Base-by-base conservation (phyloP, 1,140 invertebrate genomes). In the Meloidogyne exigua region DNA sequence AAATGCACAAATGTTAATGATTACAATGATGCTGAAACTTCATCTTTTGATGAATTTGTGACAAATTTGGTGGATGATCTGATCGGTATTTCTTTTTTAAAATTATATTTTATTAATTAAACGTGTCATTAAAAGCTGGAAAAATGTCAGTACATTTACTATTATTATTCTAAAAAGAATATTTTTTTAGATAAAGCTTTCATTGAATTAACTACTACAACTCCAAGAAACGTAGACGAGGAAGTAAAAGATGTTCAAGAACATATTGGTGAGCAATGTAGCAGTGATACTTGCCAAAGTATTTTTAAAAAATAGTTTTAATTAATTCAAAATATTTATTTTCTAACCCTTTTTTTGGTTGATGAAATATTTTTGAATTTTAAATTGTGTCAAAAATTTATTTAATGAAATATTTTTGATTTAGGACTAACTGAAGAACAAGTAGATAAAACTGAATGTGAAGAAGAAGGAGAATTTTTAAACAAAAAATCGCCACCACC, bases 21-120 rank as follows among this genome's bases (percentile, higher is more conserved):
- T 9, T 9, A 64, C 10, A 36, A 13, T 23, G 28, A 65, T 7
- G 0, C 0, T n/a, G 57, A 13, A 32, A 63, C 63, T 10, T n/a
- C 26, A 63, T 57, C 23, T 65, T 28, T 73, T 13, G 25, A 13
- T 15, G 18, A 3, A 49, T 42, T 25, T 21, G 15, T 71, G 15
- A 62, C 36, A 9, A 44, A 9, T 44, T 71, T 42, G n/a, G 68
- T 71, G 68, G 68, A 71, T 44, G 36, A 44, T 28, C 39, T 71
- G n/a, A 15, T 71, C 13, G 68, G 25, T 39, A 49, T 70, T 28
- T 18, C 13, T 71, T 21, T 26, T 71, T 26, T 25, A 26, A 71
- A 23, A 44, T 15, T 25, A n/a, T 18, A 71, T 12, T 28, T 18
- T 18, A 18, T 39, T 13, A 11, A 11, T 65, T 28, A 26, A 32